A percentile compares a stretch with the other conserved stretches of the same genome.
Conservation (phyloP, 2,113 vertebrate species). For the Stigmatopora argus region DNA sequence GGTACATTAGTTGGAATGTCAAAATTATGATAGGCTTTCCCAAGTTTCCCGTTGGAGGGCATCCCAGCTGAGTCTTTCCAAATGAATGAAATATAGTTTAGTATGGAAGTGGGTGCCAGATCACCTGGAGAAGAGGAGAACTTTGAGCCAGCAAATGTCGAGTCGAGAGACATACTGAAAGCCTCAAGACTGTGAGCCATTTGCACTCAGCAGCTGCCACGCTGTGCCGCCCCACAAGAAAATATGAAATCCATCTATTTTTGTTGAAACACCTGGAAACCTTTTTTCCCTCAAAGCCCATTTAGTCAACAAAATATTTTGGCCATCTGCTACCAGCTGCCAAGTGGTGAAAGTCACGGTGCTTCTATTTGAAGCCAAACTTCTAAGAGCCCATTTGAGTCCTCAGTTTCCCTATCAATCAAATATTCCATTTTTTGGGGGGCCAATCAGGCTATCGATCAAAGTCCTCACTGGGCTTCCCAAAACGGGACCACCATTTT, state of each 20-base stretch:
- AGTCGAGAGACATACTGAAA: background rate
- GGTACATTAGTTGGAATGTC: too few species aligned
- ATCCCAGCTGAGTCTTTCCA: too few species aligned
- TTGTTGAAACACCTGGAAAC: background rate
- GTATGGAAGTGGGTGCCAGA: too few species aligned
- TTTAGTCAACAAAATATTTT: background rate
- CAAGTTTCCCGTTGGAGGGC: too few species aligned
- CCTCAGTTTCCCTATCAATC: background rate
- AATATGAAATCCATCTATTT: background rate
- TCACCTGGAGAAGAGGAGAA: too few species aligned
- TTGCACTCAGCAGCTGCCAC: background rate
- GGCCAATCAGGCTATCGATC: too few species aligned
- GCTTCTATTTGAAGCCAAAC: too few species aligned
- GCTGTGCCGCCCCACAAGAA: background rate
- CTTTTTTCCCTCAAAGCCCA: background rate
- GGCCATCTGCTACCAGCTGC: background rate
- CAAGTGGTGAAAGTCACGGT: background rate
- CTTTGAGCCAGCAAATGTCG: too few species aligned
- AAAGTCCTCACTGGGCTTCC: too few species aligned
- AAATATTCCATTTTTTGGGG: too few species aligned
- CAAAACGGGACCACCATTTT: background rate
- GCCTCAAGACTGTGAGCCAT: background rate
- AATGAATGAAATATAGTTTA: too few species aligned
- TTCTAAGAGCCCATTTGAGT: background rate
- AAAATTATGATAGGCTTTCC: too few species aligned